phyloP scores from a whole-genome alignment of 2,888 invertebrate species.

The Lasioglossum pauxillum region DNA sequence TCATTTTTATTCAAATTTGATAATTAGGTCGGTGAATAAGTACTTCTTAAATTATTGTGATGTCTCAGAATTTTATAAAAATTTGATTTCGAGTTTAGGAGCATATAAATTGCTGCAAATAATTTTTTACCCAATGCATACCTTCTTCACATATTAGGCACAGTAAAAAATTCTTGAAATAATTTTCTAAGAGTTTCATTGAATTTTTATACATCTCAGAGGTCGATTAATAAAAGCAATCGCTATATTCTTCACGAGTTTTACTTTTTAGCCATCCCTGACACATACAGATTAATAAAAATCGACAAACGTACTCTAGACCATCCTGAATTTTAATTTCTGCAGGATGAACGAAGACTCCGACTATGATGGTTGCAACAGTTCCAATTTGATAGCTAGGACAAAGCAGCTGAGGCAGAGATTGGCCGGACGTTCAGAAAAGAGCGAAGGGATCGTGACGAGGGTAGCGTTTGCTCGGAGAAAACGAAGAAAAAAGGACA shows the following conservation, averaged over 20 bases:
- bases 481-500: background rate
- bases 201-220: no score
- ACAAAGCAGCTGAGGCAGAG: background rate
- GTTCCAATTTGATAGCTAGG: slow-evolving; percentile 6
- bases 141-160: background rate
- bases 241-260: no score
- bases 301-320: background rate
- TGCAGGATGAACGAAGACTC: background rate
- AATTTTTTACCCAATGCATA: background rate
- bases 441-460: background rate
- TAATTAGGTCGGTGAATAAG: rapidly evolving
- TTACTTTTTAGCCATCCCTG: background rate
- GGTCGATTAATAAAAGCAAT: background rate
- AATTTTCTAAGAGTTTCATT: no score
- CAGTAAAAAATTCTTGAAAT: no score
- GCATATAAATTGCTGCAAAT: background rate
- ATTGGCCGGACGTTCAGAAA: background rate
- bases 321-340: background rate
- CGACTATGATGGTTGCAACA: background rate
- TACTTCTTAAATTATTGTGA: background rate
- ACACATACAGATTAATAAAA: no score
- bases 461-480: background rate
- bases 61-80: background rate
- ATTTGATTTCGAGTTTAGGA: background rate
- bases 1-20: background rate